Base-by-base conservation (phyloP, 2,888 invertebrate species). In the Autographa pulchrina region DNA sequence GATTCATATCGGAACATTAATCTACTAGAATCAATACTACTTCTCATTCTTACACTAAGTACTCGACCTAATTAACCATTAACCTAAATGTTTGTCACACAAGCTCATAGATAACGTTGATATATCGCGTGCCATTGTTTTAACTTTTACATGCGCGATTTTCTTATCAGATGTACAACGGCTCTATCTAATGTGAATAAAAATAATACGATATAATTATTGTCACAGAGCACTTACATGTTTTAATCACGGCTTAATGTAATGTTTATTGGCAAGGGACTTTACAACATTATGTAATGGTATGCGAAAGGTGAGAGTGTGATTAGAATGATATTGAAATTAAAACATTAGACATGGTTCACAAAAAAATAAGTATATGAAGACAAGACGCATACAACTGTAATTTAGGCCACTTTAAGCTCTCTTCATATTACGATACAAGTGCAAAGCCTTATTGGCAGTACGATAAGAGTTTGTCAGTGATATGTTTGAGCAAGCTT, bases 21-120 rank as follows among this genome's bases (percentile, higher is more conserved):
- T 65, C 74, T 74, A 65, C 64, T 75, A 74, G 81, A 88, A 90
- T 90, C 90, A 88, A 89, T 89, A 88, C 82, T 84, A 85, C 85
- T 84, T 83, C 83, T 88, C 83, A 86, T 84, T 88, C 85, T 88
- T 77, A 72, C 66, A 64, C 72, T 65, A 86, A 88, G 88, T 89
- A 88, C 91, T 91, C 90, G 92, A 92, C 93, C 94, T 87, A 90
- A 91, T 93, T 94, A 91, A 88, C 89, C 85, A 90, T 90, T 93
- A 92, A 92, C 93, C 92, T 89, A 93, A 86, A 91, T 93, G 86
- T 86, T 86, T 84, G 86, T 88, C 88, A 89, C 85, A 90, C 87
- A 83, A 76, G 74, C 71, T 70, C 43, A 60, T 73, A 88, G 93
- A 93, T 93, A 92, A 92, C 89, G 88, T 86, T 88, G 89, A 91